Percentiles rank a stretch among this genome's conserved stretches.
These are phyloP conservation scores for Amphimallon solstitiale DNA, from an alignment of 2,888 invertebrate genomes.

Conservation along the genomic window DNA sequence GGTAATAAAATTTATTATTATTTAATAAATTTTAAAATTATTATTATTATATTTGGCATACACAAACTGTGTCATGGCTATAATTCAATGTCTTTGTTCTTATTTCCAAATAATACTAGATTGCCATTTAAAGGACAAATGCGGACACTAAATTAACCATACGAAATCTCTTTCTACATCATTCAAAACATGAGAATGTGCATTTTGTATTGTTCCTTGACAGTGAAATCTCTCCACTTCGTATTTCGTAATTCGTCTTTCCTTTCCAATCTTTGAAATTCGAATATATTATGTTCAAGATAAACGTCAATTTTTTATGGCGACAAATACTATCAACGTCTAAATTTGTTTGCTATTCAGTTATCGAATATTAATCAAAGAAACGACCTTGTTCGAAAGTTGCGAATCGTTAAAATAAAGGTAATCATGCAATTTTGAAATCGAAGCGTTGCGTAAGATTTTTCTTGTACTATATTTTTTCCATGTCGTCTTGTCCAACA, in stretches of 20 bases:
- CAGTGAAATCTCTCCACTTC: background rate
- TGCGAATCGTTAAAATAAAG: background rate
- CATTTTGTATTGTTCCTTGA: background rate
- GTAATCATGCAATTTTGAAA: background rate
- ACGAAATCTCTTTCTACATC: too few species aligned
- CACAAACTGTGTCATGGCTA: too few species aligned
- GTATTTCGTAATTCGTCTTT: background rate
- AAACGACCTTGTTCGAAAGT: constrained; percentile 2
- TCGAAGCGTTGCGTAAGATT: background rate
- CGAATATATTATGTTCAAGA: background rate
- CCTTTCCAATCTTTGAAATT: constrained; percentile 2
- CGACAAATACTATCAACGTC: too few species aligned
- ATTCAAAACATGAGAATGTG: background rate
- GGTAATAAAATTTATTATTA: too few species aligned
- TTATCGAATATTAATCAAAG: background rate
- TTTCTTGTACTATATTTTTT: too few species aligned
- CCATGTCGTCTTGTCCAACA: background rate
- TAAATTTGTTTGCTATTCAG: background rate
- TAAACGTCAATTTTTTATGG: background rate
- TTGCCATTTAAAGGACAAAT: too few species aligned
- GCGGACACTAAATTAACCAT: too few species aligned
- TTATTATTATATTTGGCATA: too few species aligned
- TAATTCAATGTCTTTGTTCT: too few species aligned
- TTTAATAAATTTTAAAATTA: too few species aligned
- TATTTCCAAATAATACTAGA: too few species aligned